Conservation (phyloP, 1,140 invertebrate species). For the Drosophila repletoides region DNA sequence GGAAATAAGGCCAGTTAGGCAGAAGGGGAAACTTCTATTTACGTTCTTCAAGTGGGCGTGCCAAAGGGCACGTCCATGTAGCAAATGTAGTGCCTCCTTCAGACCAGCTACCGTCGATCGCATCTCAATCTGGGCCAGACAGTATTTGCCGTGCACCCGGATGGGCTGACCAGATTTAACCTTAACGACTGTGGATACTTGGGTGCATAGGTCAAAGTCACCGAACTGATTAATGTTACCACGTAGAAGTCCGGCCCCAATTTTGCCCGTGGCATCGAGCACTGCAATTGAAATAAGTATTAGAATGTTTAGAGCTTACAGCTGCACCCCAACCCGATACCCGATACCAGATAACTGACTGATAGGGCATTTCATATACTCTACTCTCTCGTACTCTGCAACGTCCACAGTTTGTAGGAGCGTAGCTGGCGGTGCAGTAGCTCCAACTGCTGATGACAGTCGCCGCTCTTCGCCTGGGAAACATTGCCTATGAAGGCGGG, state of each 20-base stretch:
- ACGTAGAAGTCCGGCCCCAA: slow-evolving; percentile 86
- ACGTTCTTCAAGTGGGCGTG: slow-evolving; percentile 86
- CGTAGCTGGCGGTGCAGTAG: slow-evolving; percentile 86
- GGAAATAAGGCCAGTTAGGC: neutral
- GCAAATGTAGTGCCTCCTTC: slow-evolving; percentile 85
- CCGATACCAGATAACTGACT: too few species aligned
- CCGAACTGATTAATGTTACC: slow-evolving; percentile 88
- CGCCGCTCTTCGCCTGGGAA: slow-evolving; percentile 84
- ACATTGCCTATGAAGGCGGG: slow-evolving; percentile 87
- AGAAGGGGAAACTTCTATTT: slow-evolving; percentile 73
- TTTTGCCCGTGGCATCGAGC: slow-evolving; percentile 88
- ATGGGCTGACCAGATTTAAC: slow-evolving; percentile 83
- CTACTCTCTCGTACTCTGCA: slow-evolving; percentile 87
- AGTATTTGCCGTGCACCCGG: slow-evolving; percentile 87
- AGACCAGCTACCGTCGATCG: slow-evolving; percentile 84
- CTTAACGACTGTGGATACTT: slow-evolving; percentile 84
- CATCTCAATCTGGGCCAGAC: slow-evolving; percentile 86
- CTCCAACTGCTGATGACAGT: slow-evolving; percentile 87
- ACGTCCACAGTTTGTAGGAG: slow-evolving; percentile 87
- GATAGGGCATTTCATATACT: too few species aligned
- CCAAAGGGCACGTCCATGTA: slow-evolving; percentile 85
- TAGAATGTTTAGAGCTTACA: neutral
- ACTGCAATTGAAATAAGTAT: slow-evolving; percentile 63
- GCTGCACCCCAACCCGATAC: neutral
- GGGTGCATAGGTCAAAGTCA: slow-evolving; percentile 88